Evolutionary conservation across 2,113 vertebrate species (phyloP).

Genomic region (Ctenodactylus gundi): DNA sequence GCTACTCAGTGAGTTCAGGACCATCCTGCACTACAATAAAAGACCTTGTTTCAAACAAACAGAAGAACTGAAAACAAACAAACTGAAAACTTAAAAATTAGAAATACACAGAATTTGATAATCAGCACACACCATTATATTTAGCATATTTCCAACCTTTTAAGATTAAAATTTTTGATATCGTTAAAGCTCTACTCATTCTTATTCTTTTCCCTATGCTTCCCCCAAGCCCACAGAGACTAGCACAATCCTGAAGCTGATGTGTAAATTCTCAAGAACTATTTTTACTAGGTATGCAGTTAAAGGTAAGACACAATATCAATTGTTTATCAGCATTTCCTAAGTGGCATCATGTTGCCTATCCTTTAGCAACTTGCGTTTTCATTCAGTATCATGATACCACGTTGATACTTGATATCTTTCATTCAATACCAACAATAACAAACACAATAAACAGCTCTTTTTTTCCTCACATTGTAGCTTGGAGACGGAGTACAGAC

Average conservation of each 20-base stretch:
- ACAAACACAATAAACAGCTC: not conserved
- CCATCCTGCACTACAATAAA: too few relatives aligned
- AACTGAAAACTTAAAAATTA: not conserved
- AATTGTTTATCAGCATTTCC: not conserved
- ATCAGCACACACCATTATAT: not conserved
- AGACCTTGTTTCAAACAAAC: too few relatives aligned
- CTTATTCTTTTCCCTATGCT: not conserved
- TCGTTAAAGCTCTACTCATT: not conserved
- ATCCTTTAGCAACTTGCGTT: not conserved
- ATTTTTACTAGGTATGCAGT: not conserved
- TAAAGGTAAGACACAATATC: not conserved
- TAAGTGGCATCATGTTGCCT: not conserved
- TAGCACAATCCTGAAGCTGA: not conserved
- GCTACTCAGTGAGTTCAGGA: too few relatives aligned
- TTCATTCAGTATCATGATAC: not conserved
- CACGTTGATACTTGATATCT: not conserved
- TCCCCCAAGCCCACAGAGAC: not conserved
- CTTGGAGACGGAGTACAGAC: not conserved
- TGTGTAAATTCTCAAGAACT: not conserved
- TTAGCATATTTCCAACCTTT: not conserved
- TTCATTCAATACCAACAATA: slow-evolving; percentile 38
- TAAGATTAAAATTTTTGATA: not conserved
- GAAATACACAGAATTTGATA: not conserved
- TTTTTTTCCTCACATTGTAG: not conserved
- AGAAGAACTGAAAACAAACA: not conserved